Evolutionary conservation across 2,888 invertebrate genomes (phyloP).

Genomic region (Tenthredo livida): DNA sequence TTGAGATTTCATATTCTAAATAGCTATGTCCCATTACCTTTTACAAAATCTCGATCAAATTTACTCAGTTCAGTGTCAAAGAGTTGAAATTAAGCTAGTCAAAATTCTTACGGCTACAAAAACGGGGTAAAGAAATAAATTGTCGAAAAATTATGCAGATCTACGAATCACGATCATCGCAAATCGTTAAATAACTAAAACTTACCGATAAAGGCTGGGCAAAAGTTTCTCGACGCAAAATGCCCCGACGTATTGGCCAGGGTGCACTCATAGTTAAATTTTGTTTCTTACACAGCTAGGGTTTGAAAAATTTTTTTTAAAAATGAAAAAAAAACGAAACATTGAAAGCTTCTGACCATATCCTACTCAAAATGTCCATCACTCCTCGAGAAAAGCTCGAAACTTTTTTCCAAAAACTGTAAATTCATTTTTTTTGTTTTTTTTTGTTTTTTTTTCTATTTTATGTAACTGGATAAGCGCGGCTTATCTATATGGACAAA

Average conservation of each 20-base stretch:
- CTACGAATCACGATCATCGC: not conserved
- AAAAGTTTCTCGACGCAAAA: slow-evolving; percentile 76
- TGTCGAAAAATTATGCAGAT: not conserved
- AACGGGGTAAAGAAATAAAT: not conserved
- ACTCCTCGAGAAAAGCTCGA: not conserved
- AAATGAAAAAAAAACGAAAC: not conserved
- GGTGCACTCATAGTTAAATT: slow-evolving; percentile 80
- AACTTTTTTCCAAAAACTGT: not conserved
- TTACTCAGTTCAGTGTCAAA: too few species aligned
- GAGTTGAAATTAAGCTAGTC: not conserved
- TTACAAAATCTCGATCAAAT: not conserved
- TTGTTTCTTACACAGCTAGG: not conserved
- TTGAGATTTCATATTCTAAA: not conserved
- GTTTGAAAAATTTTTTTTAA: too few species aligned
- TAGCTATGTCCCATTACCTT: not conserved
- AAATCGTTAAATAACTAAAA: not conserved
- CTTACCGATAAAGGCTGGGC: slow-evolving; percentile 71
- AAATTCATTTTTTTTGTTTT: not conserved
- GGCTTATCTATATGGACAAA: not conserved
- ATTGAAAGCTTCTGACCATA: not conserved
- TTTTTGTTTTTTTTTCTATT: not conserved
- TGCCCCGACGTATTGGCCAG: slow-evolving; percentile 86
- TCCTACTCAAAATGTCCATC: not conserved
- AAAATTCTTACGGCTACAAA: not conserved
- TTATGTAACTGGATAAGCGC: not conserved